Conservation (phyloP, 2,797 vertebrate genomes). For the Tachyglossus aculeatus region DNA sequence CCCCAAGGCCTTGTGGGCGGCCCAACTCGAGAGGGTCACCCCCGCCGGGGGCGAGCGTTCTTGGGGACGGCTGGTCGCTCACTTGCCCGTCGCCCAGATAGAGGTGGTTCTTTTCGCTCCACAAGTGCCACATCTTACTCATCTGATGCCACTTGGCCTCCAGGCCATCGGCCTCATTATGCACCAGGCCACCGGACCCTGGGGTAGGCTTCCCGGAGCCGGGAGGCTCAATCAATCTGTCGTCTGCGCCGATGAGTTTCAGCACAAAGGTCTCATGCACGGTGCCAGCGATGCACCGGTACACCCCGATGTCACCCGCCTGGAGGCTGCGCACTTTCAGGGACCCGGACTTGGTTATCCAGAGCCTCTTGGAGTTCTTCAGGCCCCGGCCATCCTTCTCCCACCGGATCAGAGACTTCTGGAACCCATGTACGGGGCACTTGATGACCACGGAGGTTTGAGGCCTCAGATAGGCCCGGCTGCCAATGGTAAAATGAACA, state of each 20-base stretch:
- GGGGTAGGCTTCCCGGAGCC: slow-evolving; percentile 27
- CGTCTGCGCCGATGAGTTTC: slow-evolving; percentile 84
- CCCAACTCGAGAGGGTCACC: slow-evolving; percentile 59
- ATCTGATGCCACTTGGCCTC: slow-evolving; percentile 77
- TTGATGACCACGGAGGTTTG: slow-evolving; percentile 88
- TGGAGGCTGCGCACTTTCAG: slow-evolving; percentile 84
- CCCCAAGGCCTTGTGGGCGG: slow-evolving; percentile 53
- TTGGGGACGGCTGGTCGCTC: slow-evolving; percentile 59
- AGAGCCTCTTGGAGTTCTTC: slow-evolving; percentile 77
- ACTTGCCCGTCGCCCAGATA: slow-evolving; percentile 67
- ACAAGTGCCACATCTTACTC: slow-evolving; percentile 74
- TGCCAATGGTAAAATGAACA: slow-evolving; percentile 86
- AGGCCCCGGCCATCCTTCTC: slow-evolving; percentile 83
- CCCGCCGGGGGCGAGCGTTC: slow-evolving; percentile 60
- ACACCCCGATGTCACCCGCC: slow-evolving; percentile 78
- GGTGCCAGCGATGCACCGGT: slow-evolving; percentile 82
- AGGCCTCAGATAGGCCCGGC: slow-evolving; percentile 87
- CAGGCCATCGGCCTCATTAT: slow-evolving; percentile 65
- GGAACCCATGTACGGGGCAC: slow-evolving; percentile 85
- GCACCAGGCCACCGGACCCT: slow-evolving; percentile 19
- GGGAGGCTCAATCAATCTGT: slow-evolving; percentile 74
- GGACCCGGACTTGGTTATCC: slow-evolving; percentile 84
- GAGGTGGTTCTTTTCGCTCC: slow-evolving; percentile 78
- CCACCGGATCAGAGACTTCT: slow-evolving; percentile 84
- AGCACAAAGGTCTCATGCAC: slow-evolving; percentile 81